Evolutionary conservation across 2,888 invertebrate species (phyloP), one percentile per base, ranked within the genome.

Genomic region (Athalia circularis): DNA sequence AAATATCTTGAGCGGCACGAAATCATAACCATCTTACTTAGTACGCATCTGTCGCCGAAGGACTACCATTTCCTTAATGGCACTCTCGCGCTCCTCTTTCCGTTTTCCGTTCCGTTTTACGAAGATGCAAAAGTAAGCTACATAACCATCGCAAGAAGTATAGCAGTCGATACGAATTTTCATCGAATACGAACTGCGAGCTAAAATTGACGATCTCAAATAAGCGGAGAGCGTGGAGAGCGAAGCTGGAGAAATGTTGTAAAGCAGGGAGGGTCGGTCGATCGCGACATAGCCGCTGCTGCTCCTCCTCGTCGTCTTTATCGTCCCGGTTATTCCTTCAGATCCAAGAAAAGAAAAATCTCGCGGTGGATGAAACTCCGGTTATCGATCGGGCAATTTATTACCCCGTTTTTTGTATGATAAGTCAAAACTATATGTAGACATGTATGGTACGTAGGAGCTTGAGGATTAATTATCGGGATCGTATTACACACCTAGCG

Each of bases 11-110:
- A 68, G 54, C 43, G 68, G 29, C 29, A 29, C 29, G 15, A 54
- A 68, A 68, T 68, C 52, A 29, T 54, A 52, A 54, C 68, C 68
- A 68, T 68, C 54, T 68, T 68, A 68, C 68, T 54, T 54, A 29
- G 68, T 68, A 68, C 68, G 68, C 52, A 68, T 68, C 68, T 68
- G 68, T 68, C 68, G 68, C 52, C 45, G 68, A 68, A 68, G 68
- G 52, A 68, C 68, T 68, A 50, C 68, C 52, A 68, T 68, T 68
- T 68, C 52, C 43, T 68, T 68, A 68, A 68, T 68, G 68, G 54
- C 54, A 11, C 68, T 52, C 52, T 68, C 54, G 15, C 29, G 52
- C 43, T 43, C n/a, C 52, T 68, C 29, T 47, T 29, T 13, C 50
- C 15, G 52, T n/a, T n/a, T 50, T n/a, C 45, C 43, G 29, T 29